Evolutionary conservation across 2,888 invertebrate genomes (phyloP).

Genomic region (Phengaris alcon): DNA sequence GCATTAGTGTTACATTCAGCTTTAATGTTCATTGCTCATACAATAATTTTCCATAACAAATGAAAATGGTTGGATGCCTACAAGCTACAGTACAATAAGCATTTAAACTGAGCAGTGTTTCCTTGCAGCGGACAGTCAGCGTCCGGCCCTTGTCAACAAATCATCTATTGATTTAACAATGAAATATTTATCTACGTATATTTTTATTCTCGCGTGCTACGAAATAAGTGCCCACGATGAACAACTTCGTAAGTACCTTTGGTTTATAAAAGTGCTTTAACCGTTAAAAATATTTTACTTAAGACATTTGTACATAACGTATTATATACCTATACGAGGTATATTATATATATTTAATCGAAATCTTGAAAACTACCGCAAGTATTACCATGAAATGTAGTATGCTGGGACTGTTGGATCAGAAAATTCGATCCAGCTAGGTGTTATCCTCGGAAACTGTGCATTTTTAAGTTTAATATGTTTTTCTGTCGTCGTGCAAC

Average conservation of each 20-base stretch:
- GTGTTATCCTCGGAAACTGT: too few relatives aligned
- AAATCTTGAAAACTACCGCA: too few relatives aligned
- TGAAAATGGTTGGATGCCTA: neutral
- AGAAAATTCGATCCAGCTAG: too few relatives aligned
- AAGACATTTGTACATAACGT: too few relatives aligned
- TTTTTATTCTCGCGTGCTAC: neutral
- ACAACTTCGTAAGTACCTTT: constrained; percentile 17
- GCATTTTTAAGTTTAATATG: too few relatives aligned
- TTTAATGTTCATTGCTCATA: neutral
- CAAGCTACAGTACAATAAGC: neutral
- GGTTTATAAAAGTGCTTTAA: too few relatives aligned
- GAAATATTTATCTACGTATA: neutral
- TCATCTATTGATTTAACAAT: constrained; percentile 15
- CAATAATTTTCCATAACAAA: constrained; percentile 4
- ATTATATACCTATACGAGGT: too few relatives aligned
- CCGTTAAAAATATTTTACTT: too few relatives aligned
- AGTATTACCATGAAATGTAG: too few relatives aligned
- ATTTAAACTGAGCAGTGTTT: constrained; percentile 8
- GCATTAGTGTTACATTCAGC: neutral
- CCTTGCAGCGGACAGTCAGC: neutral
- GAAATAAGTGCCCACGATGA: constrained; percentile 18
- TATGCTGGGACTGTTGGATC: too few relatives aligned
- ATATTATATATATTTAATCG: too few relatives aligned
- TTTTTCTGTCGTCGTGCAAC: too few relatives aligned
- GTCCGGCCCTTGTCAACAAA: neutral